Base-by-base conservation (phyloP, 2,888 invertebrate genomes). In the Drosophila kokeensis region DNA sequence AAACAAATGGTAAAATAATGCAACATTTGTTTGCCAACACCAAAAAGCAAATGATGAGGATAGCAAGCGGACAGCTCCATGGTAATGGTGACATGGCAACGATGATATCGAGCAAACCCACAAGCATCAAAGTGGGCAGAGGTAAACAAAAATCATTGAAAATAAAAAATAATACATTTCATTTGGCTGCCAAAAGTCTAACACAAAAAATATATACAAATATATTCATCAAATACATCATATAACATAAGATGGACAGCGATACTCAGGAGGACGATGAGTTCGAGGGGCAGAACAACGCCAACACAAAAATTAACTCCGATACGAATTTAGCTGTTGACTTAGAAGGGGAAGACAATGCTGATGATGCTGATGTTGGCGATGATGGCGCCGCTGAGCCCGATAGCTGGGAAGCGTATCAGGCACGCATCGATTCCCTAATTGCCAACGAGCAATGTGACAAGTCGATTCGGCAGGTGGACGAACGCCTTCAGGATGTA, bases 371-470 rank as follows among this genome's bases (percentile, higher is more conserved):
- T 30, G 30, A 30, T 10, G 7, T 29, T 15, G 63, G 61, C 0
- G 50, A 45, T 0, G 29, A 1, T 1, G 70, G 72, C 1, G n/a
- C n/a, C 2, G 57, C 13, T 0, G 72, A 70, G 0, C 45, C 59
- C 3, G 85, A 81, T 34, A 87, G 77, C 57, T 86, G 85, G 85
- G 71, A 66, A 8, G 79, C 82, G 13, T 86, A 89, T 32, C 73
- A 84, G 15, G 71, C 55, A 0, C 85, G 69, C 40, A 74, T 85
- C 15, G 85, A 89, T 40, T 38, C 72, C 0, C 32, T 89, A 0
- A 54, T 84, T 2, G 49, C 49, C 2, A 87, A 74, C 13, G 74
- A 76, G 36, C 76, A 76, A n/a, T 89, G 85, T 57, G 82, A 74
- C 24, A 72, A 53, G 21, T 21, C 75, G 0, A 52, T 76, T 2